Conservation (phyloP, 2,113 vertebrate genomes). For the Caretta caretta region DNA sequence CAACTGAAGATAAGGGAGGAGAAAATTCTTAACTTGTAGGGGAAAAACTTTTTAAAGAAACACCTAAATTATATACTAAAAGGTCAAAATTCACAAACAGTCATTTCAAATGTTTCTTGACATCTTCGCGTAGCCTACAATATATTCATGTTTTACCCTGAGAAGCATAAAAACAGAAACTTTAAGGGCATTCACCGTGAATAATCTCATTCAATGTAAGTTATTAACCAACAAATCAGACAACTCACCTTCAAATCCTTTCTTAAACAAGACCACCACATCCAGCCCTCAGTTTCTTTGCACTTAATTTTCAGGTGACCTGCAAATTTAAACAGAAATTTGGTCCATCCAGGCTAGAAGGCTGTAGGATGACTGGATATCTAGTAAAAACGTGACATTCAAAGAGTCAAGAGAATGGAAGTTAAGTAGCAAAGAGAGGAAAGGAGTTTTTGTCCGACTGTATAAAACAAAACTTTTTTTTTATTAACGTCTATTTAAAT, state of each 20-base stretch:
- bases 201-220: neutral
- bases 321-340: neutral
- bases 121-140: neutral
- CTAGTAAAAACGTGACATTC: neutral
- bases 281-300: neutral
- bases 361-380: neutral
- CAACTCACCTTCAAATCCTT: neutral
- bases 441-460: neutral
- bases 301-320: neutral
- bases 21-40: neutral
- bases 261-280: neutral
- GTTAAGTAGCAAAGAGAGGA: neutral
- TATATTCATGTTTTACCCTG: neutral
- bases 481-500: neutral
- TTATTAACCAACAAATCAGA: neutral
- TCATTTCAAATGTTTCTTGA: neutral
- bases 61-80: accelerated
- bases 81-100: neutral
- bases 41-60: neutral
- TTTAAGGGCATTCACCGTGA: neutral
- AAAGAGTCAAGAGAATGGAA: neutral
- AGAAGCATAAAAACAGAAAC: neutral
- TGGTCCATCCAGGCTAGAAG: neutral
- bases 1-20: neutral
- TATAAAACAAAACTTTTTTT: neutral